Evolutionary conservation across 2,113 vertebrate genomes (phyloP).

Genomic region (Diglossa brunneiventris): DNA sequence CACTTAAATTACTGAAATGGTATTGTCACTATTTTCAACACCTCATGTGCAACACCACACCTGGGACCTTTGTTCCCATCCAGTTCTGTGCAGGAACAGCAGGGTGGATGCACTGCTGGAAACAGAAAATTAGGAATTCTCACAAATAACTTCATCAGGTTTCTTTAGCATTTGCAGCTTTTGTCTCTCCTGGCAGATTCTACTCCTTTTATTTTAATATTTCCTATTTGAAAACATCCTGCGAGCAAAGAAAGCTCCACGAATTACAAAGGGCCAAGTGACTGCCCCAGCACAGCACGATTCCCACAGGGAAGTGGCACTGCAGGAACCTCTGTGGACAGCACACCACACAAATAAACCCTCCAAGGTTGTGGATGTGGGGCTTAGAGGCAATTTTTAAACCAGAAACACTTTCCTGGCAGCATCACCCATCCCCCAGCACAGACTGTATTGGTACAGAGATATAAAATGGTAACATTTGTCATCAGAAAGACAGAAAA

Average conservation of each 20-base stretch:
- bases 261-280: not conserved
- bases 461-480: not conserved
- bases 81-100: not conserved
- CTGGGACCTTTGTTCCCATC: not conserved
- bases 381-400: not conserved
- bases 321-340: not conserved
- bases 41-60: not conserved
- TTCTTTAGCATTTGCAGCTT: not conserved
- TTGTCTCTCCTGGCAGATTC: not conserved
- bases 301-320: accelerated
- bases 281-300: accelerated
- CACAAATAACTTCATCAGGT: not conserved
- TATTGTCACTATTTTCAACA: not conserved
- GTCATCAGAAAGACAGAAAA: not conserved
- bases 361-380: accelerated
- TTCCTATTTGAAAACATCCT: not conserved
- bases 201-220: not conserved
- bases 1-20: slow-evolving; percentile 51
- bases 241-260: not conserved
- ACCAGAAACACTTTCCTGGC: not conserved
- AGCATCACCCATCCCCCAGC: not conserved
- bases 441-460: accelerated
- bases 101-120: not conserved
- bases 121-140: not conserved
- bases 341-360: accelerated